Evolutionary conservation across 53 echinoderm and acorn worm species (phyloP), one percentile per base, ranked within the genome.

Genomic region (Arbacia lixula): DNA sequence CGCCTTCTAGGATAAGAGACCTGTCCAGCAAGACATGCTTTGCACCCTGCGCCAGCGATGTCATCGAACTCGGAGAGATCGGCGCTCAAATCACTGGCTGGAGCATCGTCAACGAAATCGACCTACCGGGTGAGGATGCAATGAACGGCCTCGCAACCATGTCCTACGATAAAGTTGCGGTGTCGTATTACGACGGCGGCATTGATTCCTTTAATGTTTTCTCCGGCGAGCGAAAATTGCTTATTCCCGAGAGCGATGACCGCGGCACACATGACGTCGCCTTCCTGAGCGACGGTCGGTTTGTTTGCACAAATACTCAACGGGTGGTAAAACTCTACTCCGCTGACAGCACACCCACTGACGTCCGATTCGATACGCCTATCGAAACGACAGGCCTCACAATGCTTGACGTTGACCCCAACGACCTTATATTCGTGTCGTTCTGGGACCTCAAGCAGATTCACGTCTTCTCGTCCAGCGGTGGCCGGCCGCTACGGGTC

Each of bases 261-360:
- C 82, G 82, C 62, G 82, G 82, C 33, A 81, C 64, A 11, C 82
- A 81, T 21, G 82, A 81, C 50, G 32, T 81, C 50, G 64, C 82
- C 40, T 81, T 81, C 64, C n/a, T 81, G 11, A 81, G 82, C 26
- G 82, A 81, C 33, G 65, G 82, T 41, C 62, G 64, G 20, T 81
- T 81, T 10, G 82, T 81, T 20, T 62, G 21, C 5, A 81, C 64
- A 2, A 81, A 81, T 30, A 81, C 82, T 9, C 50, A 64, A 16
- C 82, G 82, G 29, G 82, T 64, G 19, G 21, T 81, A 64, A 40
- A 52, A 29, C 52, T 81, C 38, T 81, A 42, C 82, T 63, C 62
- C 51, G 64, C 82, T 4, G 51, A 81, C 20, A 61, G 42, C 12
- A 46, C 82, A 3, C 82, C 33, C 2, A 81, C 82, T 30, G 82